Base-by-base conservation (phyloP, 2,113 vertebrate genomes). In the Lichenostomus cassidix region DNA sequence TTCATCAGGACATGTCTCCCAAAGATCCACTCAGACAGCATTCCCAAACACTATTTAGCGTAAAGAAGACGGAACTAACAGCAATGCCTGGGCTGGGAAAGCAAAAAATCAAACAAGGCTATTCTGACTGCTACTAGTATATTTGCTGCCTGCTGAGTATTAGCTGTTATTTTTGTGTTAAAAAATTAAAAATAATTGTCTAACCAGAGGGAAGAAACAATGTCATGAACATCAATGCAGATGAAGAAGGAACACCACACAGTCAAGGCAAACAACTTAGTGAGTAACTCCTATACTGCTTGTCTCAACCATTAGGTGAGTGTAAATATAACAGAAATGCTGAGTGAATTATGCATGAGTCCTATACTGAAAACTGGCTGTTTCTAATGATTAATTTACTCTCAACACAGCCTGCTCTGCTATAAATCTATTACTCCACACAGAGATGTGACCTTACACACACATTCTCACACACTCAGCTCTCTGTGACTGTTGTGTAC, bases 171-270 rank as follows among this genome's bases (percentile, higher is more conserved):
- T 78, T 71, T 68, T 8, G 0, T 22, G 6, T n/a, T 90, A 60
- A 95, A 94, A 64, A 31, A 76, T 37, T 62, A 33, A 84, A 81
- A 87, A 12, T 4, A 31, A 31, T 91, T 92, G 67, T 76, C 50
- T 60, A 94, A 53, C 4, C 37, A 42, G 25, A 58, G 37, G 71
- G 31, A 75, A 60, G 44, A 41, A 78, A n/a, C 53, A 31, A 60
- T 1, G 16, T 29, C 1, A 4, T 10, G 53, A 64, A 22, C 24
- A 56, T 4, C 44, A 63, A 10, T 41, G 47, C 41, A 37, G 23
- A 41, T 1, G 24, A 65, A 46, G 37, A 19, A 60, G 77, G 47
- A 88, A 33, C 13, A 24, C 11, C 58, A 58, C 0, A 0, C 10
- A 55, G 63, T 8, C 42, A 77, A 39, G 42, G 59, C 46, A 89